These are phyloP conservation scores for Drosophila willistoni DNA, from an alignment of 1,140 invertebrate species.

Conservation along the genomic window DNA sequence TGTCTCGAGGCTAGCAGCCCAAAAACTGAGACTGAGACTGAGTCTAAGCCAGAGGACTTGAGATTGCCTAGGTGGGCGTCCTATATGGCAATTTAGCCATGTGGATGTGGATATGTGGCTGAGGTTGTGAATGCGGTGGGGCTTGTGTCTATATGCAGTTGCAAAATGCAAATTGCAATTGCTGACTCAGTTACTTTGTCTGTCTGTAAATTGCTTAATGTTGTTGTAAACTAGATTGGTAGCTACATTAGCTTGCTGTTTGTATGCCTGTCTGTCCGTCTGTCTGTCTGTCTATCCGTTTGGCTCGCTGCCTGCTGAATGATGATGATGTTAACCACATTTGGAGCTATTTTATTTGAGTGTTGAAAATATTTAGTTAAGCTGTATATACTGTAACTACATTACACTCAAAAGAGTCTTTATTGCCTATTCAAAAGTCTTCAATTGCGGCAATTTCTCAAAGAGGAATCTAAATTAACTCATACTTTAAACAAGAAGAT, in stretches of 20 bases:
- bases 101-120: background rate
- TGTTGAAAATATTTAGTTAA: slow-evolving; percentile 30
- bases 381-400: background rate
- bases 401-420: background rate
- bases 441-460: too few relatives aligned
- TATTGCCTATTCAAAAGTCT: too few relatives aligned
- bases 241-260: slow-evolving; percentile 9
- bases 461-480: slow-evolving; percentile 67
- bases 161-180: slow-evolving; percentile 14
- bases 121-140: slow-evolving; percentile 14
- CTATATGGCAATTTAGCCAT: slow-evolving; percentile 12
- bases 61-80: slow-evolving; percentile 8
- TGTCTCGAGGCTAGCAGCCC: background rate
- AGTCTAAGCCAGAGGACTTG: slow-evolving; percentile 1
- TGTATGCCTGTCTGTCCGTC: background rate
- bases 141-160: slow-evolving; percentile 15
- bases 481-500: too few relatives aligned
- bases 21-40: background rate
- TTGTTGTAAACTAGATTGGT: slow-evolving; percentile 14
- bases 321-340: slow-evolving; percentile 39
- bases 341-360: slow-evolving; percentile 34
- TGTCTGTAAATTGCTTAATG: slow-evolving; percentile 13
- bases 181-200: slow-evolving; percentile 12
- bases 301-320: slow-evolving; percentile 10
- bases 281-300: background rate